A percentile compares a stretch with the other conserved stretches of the same genome.
Conservation (phyloP, 2,113 vertebrate genomes). For the Egretta garzetta region DNA sequence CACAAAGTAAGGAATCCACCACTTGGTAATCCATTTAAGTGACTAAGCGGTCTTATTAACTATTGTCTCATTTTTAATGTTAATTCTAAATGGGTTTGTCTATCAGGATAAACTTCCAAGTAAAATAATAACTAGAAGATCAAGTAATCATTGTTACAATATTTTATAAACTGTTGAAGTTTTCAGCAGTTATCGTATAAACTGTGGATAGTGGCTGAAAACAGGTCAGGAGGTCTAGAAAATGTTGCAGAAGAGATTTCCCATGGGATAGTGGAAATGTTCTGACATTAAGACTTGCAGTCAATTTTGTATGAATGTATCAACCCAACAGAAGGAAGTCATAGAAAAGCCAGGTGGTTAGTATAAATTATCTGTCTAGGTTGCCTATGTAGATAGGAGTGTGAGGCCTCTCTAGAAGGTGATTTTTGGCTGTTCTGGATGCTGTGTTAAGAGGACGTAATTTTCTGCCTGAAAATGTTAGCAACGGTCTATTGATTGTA, state of each 20-base stretch:
- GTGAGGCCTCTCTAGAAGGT: not conserved
- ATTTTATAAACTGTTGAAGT: not conserved
- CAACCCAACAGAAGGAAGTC: not conserved
- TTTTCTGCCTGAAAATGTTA: not conserved
- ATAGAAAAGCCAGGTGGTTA: not conserved
- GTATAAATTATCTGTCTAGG: not conserved
- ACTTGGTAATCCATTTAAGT: not conserved
- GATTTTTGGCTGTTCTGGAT: not conserved
- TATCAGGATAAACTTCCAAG: not conserved
- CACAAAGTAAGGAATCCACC: not conserved
- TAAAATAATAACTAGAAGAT: not conserved
- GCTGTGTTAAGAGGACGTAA: not conserved
- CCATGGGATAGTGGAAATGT: not conserved
- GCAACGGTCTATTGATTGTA: not conserved
- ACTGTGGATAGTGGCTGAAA: not conserved
- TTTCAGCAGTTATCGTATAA: not conserved
- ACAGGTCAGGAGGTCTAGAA: not conserved
- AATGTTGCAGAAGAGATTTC: not conserved
- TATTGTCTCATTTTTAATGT: not conserved
- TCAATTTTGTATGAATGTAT: not conserved
- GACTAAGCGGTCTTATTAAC: not conserved
- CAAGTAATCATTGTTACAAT: not conserved
- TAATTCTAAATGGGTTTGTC: not conserved
- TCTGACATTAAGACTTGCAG: not conserved
- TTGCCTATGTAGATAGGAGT: not conserved